Evolutionary conservation across 1,140 invertebrate species (phyloP).

Genomic region (Pinna nobilis): DNA sequence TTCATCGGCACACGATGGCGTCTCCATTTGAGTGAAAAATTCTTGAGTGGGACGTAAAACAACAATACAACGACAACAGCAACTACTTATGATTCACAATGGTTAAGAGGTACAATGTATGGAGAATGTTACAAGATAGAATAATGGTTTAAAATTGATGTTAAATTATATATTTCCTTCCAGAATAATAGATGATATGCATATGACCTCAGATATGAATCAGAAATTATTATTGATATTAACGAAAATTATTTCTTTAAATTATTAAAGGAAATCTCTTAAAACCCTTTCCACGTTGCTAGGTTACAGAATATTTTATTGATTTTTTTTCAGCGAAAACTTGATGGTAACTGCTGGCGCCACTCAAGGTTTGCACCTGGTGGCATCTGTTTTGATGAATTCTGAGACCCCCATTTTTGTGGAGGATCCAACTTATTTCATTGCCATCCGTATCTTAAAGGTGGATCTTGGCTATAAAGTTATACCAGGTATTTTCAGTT

Average conservation of each 20-base stretch:
- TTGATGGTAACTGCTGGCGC: conserved; percentile 81
- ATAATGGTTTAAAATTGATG: too few relatives aligned
- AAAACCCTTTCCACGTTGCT: background rate
- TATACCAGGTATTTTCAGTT: conserved; percentile 77
- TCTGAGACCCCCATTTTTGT: conserved; percentile 80
- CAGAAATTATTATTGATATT: background rate
- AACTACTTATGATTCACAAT: too few relatives aligned
- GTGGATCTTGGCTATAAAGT: conserved; percentile 78
- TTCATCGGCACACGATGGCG: too few relatives aligned
- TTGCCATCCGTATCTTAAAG: conserved; percentile 78
- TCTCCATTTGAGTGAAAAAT: too few relatives aligned
- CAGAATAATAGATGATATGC: too few relatives aligned
- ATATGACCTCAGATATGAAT: too few relatives aligned
- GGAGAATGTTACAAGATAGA: too few relatives aligned
- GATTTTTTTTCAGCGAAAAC: conserved; percentile 74
- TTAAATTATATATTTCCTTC: too few relatives aligned
- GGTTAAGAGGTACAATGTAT: too few relatives aligned
- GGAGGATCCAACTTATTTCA: conserved; percentile 83
- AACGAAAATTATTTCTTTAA: background rate
- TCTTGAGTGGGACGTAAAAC: too few relatives aligned
- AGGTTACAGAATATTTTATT: background rate
- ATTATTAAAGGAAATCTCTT: background rate
- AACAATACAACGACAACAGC: too few relatives aligned
- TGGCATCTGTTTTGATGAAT: conserved; percentile 79
- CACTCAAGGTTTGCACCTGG: conserved; percentile 79